Percentiles rank a stretch among this genome's conserved stretches.
phyloP scores from a whole-genome alignment of 2,797 vertebrate genomes.

The Pseudochirops corinnae region DNA sequence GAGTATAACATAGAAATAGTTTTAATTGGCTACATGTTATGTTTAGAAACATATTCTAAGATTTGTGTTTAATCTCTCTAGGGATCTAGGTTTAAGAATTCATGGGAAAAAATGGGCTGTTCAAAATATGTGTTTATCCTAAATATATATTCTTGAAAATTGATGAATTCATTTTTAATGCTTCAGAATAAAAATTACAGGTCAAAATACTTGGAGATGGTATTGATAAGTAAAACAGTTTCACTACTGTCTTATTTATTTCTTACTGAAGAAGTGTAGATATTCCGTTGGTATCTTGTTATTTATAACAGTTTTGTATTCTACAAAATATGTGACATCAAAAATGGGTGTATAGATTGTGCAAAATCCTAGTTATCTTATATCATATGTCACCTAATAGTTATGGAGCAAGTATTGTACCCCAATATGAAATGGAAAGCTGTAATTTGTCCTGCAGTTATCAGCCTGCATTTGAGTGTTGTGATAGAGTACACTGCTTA shows the following conservation, averaged over 20 bases:
- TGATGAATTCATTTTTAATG: conserved; percentile 75
- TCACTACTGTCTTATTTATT: conserved; percentile 73
- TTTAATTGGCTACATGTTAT: conserved; percentile 45
- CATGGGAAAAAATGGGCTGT: conserved; percentile 66
- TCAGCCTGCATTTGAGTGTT: conserved; percentile 82
- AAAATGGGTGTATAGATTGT: conserved; percentile 84
- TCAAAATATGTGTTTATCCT: conserved; percentile 74
- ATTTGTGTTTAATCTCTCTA: conserved; percentile 43
- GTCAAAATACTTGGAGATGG: conserved; percentile 76
- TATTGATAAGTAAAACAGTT: conserved; percentile 78
- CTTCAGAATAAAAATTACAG: conserved; percentile 75
- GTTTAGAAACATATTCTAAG: conserved; percentile 70
- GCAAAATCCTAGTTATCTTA: conserved; percentile 84
- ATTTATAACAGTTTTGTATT: conserved; percentile 82
- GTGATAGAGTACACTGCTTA: conserved; percentile 85
- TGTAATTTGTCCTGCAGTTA: conserved; percentile 85
- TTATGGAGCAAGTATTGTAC: conserved; percentile 82
- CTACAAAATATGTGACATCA: conserved; percentile 80
- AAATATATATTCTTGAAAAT: conserved; percentile 67
- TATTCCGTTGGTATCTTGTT: conserved; percentile 77
- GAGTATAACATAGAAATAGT: conserved; percentile 39
- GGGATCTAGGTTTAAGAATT: conserved; percentile 52
- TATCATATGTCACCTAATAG: conserved; percentile 83
- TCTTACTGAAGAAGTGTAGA: conserved; percentile 66
- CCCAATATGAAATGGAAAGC: conserved; percentile 81